These are phyloP conservation scores for Rhagophthalmus giganteus DNA, from an alignment of 2,888 invertebrate genomes.

Conservation along the genomic window DNA sequence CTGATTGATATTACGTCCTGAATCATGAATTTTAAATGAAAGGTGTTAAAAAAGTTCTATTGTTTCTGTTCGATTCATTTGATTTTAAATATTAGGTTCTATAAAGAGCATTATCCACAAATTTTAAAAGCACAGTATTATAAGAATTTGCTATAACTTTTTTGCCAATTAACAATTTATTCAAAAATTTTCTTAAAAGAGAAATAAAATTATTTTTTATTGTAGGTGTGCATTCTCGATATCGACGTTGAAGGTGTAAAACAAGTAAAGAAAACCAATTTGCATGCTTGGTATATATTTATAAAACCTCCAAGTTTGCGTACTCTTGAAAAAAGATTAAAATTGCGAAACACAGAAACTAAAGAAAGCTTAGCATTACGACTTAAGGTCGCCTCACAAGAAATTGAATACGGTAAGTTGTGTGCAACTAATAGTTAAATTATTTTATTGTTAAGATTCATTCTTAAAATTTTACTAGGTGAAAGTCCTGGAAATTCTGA, in stretches of 20 bases:
- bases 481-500: slow-evolving; percentile 78
- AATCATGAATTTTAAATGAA: too few species aligned
- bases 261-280: slow-evolving; percentile 72
- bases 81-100: too few species aligned
- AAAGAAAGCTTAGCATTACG: slow-evolving; percentile 82
- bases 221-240: slow-evolving; percentile 49
- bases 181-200: too few species aligned
- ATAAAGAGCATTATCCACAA: too few species aligned
- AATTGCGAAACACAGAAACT: slow-evolving; percentile 85
- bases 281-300: slow-evolving; percentile 85
- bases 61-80: too few species aligned
- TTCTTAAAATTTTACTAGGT: slow-evolving; percentile 50
- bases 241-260: slow-evolving; percentile 42
- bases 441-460: neutral
- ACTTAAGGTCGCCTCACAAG: slow-evolving; percentile 74
- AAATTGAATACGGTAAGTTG: slow-evolving; percentile 78
- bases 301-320: slow-evolving; percentile 88
- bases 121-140: too few species aligned
- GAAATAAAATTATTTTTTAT: neutral
- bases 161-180: too few species aligned
- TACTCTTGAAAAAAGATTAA: slow-evolving; percentile 73
- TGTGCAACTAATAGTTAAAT: too few species aligned
- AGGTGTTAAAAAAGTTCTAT: too few species aligned
- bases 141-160: too few species aligned
- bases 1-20: too few species aligned